Conservation (phyloP, 2,113 vertebrate genomes). For the Jaculus jaculus region DNA sequence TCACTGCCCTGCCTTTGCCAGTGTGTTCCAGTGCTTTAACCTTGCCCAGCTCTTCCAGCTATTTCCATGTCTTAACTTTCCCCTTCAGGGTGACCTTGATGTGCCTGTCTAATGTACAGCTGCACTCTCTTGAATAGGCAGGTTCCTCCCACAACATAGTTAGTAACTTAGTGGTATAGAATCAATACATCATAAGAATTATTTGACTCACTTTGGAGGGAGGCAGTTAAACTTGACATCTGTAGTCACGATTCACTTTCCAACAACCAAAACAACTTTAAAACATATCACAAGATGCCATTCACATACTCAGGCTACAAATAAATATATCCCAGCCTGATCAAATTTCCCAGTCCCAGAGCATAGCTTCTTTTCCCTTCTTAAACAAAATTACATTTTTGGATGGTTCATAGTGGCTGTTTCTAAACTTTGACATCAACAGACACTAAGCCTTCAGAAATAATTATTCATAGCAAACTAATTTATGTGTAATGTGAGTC, state of each 20-base stretch:
- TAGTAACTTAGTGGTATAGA: conserved; percentile 60
- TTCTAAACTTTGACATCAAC: conserved; percentile 70
- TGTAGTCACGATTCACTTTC: conserved; percentile 54
- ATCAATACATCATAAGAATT: conserved; percentile 52
- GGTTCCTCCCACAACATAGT: conserved; percentile 43
- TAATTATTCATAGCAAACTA: conserved; percentile 77
- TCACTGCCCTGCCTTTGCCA: not conserved
- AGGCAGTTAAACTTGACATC: conserved; percentile 66
- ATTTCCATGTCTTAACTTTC: conserved; percentile 45
- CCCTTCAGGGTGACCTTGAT: conserved; percentile 13
- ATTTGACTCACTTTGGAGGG: conserved; percentile 34
- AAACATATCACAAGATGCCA: conserved; percentile 46
- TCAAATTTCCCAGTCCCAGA: not conserved
- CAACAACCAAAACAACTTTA: conserved; percentile 43
- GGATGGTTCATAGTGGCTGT: not conserved
- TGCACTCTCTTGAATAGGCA: conserved; percentile 28
- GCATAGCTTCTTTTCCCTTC: not conserved
- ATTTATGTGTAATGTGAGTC: conserved; percentile 77
- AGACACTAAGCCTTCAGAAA: conserved; percentile 69
- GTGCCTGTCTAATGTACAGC: conserved; percentile 33
- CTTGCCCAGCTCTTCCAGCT: conserved; percentile 4
- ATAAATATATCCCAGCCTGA: conserved; percentile 43
- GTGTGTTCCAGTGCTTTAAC: conserved; percentile 9
- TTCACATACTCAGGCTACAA: conserved; percentile 32
- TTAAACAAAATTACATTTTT: not conserved